These are phyloP conservation scores for Cyrtonyx montezumae DNA, from an alignment of 2,113 vertebrate species.

Conservation along the genomic window DNA sequence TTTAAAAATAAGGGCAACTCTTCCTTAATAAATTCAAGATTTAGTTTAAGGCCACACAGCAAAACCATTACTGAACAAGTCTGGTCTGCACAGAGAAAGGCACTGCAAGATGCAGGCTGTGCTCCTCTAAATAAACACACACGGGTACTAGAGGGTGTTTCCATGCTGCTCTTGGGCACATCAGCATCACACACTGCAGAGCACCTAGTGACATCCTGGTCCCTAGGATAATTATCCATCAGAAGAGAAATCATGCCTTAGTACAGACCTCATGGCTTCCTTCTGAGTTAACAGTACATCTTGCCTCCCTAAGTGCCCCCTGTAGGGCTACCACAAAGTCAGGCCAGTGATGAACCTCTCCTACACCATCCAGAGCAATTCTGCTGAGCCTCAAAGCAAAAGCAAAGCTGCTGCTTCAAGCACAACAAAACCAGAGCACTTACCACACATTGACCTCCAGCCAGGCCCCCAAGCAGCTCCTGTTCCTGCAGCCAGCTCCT, in stretches of 20 bases:
- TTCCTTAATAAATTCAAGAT: constrained; percentile 1
- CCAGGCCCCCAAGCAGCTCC: not conserved
- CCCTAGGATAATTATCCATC: rapidly evolving
- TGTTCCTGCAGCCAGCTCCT: not conserved
- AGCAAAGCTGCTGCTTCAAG: not conserved
- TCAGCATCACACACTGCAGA: rapidly evolving
- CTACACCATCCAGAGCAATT: rapidly evolving
- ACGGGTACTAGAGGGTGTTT: not conserved
- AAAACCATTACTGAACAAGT: not conserved
- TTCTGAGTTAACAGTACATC: rapidly evolving
- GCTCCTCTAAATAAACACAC: not conserved
- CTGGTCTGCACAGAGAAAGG: rapidly evolving
- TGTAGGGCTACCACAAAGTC: not conserved
- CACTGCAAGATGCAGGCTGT: not conserved
- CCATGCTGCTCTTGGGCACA: not conserved
- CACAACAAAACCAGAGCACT: not conserved
- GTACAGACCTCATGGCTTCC: not conserved
- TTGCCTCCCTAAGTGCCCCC: not conserved
- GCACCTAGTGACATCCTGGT: rapidly evolving
- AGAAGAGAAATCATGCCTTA: not conserved
- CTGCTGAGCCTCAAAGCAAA: not conserved
- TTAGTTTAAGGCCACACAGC: constrained; percentile 13
- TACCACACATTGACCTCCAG: rapidly evolving
- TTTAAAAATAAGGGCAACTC: constrained; percentile 37
- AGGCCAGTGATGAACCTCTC: not conserved